Base-by-base conservation (phyloP, 2,113 vertebrate species). In the Syngnathus scovelli region DNA sequence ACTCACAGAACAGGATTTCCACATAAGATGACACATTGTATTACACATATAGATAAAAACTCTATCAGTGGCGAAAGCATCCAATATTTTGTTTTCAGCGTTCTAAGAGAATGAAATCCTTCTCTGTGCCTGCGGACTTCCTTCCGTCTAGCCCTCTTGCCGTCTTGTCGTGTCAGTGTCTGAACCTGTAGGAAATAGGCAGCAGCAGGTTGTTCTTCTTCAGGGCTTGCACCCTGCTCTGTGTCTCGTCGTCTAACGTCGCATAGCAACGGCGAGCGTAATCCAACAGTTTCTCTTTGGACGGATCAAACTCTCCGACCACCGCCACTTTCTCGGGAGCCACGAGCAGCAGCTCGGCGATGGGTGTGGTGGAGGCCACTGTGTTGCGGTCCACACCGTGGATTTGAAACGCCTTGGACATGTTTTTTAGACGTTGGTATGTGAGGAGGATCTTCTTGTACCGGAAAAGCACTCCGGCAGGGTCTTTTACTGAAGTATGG, bases 371-470 rank as follows among this genome's bases (percentile, higher is more conserved):
- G 64, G 94, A 92, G 4, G 94, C 94, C 83, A 96, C 93, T 0
- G 94, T 96, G 89, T 95, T 95, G 38, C 94, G 92, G 83, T 96
- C 94, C 64, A 96, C 93, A 0, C 93, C 93, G 52, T 95, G 93
- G 78, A 95, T 92, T 71, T 94, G 92, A 16, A 95, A 96, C 67
- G 94, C 94, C 81, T 94, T 92, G 1, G 93, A 94, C 94, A 96
- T 95, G 82, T 94, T 95, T 80, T 95, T 94, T 55, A 95, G 83
- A 64, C 92, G 93, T 86, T 96, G 94, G 80, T 94, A 96, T 7
- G 94, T 95, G 67, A 93, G 90, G 51, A 96, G 90, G 79, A 96
- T 95, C 88, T 94, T 95, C 79, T 95, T 95, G 81, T 96, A 96
- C 67, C 94, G 94, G 78, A 94, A 94, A 36, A 96, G 87, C 19